A percentile compares a stretch with the other conserved stretches of the same genome.
Evolutionary conservation across 2,113 vertebrate genomes (phyloP).

Genomic region (Pogona vitticeps): DNA sequence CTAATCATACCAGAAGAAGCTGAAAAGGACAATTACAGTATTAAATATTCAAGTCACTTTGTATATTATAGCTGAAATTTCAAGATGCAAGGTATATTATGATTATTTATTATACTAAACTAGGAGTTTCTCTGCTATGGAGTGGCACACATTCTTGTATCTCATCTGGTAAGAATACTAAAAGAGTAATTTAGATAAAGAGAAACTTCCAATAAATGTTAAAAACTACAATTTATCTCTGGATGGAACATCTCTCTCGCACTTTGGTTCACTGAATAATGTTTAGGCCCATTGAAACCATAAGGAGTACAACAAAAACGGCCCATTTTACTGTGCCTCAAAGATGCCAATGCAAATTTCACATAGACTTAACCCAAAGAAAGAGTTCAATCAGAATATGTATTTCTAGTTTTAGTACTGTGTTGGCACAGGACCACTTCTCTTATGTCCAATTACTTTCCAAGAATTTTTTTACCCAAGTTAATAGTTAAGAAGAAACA

Average conservation of each 20-base stretch:
- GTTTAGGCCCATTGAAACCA: neutral
- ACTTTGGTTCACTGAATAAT: constrained; percentile 25
- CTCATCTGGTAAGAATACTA: constrained; percentile 42
- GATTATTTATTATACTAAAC: constrained; percentile 52
- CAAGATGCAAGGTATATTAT: constrained; percentile 57
- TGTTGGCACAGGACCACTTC: neutral
- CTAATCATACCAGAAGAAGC: constrained; percentile 55
- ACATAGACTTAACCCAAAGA: constrained; percentile 40
- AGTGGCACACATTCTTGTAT: constrained; percentile 39
- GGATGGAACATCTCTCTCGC: constrained; percentile 29
- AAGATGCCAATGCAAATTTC: constrained; percentile 55
- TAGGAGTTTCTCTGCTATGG: constrained; percentile 42
- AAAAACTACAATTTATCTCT: constrained; percentile 47
- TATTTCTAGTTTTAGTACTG: constrained; percentile 24
- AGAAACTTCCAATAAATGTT: constrained; percentile 24
- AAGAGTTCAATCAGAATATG: constrained; percentile 39
- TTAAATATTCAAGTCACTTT: constrained; percentile 70
- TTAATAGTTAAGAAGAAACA: constrained; percentile 41
- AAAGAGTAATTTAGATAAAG: constrained; percentile 53
- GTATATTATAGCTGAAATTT: constrained; percentile 54
- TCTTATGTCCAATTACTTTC: constrained; percentile 13
- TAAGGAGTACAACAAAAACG: neutral
- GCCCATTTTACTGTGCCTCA: constrained; percentile 21
- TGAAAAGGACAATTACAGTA: constrained; percentile 66
- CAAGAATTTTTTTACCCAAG: constrained; percentile 21